Evolutionary conservation across 2,888 invertebrate species (phyloP), one percentile per base, ranked within the genome.

Genomic region (Polyploca ridens): DNA sequence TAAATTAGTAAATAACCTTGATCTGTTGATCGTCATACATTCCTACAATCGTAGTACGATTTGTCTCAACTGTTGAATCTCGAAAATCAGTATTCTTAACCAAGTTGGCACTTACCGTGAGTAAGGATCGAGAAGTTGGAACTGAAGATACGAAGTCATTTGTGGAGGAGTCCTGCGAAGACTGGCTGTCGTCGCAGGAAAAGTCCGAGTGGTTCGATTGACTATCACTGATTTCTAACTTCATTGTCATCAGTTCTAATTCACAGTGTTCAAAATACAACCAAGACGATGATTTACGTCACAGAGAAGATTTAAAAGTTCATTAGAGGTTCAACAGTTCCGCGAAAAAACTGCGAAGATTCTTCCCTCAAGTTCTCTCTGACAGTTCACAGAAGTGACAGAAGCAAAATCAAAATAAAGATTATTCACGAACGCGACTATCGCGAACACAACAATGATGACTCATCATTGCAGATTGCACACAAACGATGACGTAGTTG

Each of bases 131-230:
- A 59, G 93, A 87, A 38, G 87, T 83, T 64, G 90, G 87, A 66
- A 86, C 80, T 33, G 92, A 81, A 13, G 89, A 87, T 72, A 86
- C 78, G 77, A 87, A 90, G 73, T 94, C 94, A 90, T 92, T 92
- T 85, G 94, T 90, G 72, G 94, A 89, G 38, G 95, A 95, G 68
- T 90, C 95, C 81, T 95, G 95, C 58, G 95, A 95, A 16, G 94
- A 94, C 73, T 95, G 95, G 79, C 95, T 95, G 82, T 95, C 54
- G 54, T 54, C 95, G 84, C 94, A 95, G 70, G 95, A 95, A 74
- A 91, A 94, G 87, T 95, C 95, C 66, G 95, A 95, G 82, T 95
- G 95, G 85, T 95, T 95, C 73, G 95, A 95, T 74, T 95, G 91
- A 75, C 91, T 94, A 84, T 95, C 95, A 88, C 95, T 94, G 67